A percentile compares a stretch with the other conserved stretches of the same genome.
Evolutionary conservation across 2,888 invertebrate genomes (phyloP).

Genomic region (Pachycephus smyrnensis): DNA sequence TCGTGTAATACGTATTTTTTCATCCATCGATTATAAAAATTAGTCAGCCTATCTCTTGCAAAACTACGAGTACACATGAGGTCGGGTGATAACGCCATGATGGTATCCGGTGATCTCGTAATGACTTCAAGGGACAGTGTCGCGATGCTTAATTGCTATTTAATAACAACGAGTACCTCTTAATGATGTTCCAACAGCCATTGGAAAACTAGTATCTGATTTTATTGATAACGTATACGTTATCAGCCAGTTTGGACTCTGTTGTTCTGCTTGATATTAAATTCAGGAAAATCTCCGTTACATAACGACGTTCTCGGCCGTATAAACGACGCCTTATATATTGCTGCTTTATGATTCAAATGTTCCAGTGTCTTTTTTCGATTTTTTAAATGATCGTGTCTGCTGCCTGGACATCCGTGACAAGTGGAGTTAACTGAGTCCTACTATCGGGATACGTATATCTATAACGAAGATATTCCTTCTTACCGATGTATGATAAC

Average conservation of each 20-base stretch:
- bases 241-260: background rate
- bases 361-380: background rate
- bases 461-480: background rate
- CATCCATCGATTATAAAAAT: background rate
- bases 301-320: background rate
- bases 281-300: background rate
- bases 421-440: background rate
- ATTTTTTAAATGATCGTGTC: background rate
- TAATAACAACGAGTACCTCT: background rate
- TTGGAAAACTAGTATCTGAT: background rate
- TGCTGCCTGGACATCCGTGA: background rate
- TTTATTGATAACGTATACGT: background rate
- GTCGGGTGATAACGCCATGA: too few relatives aligned
- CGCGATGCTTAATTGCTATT: background rate
- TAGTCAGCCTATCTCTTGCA: background rate
- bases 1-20: background rate
- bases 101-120: background rate
- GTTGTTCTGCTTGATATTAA: background rate
- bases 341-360: background rate
- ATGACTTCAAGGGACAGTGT: background rate
- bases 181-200: background rate
- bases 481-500: background rate
- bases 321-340: background rate
- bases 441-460: background rate
- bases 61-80: background rate